Evolutionary conservation across 2,888 invertebrate genomes (phyloP).

Genomic region (Ochlodes sylvanus): DNA sequence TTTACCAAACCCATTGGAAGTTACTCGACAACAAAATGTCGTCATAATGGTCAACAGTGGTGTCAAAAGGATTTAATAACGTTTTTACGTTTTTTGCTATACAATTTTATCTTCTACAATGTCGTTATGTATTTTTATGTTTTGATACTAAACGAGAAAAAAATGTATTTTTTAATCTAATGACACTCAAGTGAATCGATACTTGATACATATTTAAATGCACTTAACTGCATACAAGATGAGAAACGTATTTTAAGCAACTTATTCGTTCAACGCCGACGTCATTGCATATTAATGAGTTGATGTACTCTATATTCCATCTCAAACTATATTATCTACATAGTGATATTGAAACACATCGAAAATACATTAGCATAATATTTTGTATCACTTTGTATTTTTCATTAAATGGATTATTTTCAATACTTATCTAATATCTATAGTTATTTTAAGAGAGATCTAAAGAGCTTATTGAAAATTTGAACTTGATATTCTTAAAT

Average conservation of each 20-base stretch:
- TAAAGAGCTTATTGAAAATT: too few relatives aligned
- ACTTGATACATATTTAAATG: constrained; percentile 46
- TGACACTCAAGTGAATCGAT: constrained; percentile 33
- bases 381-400: neutral
- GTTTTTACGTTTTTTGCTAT: too few relatives aligned
- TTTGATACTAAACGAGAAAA: too few relatives aligned
- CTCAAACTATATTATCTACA: constrained; percentile 18
- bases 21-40: too few relatives aligned
- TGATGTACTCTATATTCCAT: constrained; percentile 42
- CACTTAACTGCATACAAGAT: constrained; percentile 44
- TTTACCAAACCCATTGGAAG: too few relatives aligned
- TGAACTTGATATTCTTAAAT: too few relatives aligned
- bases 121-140: too few relatives aligned
- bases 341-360: constrained; percentile 10
- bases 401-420: neutral
- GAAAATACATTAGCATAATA: constrained; percentile 1
- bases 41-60: too few relatives aligned
- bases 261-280: constrained; percentile 61
- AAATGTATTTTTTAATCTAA: neutral
- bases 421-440: too few relatives aligned
- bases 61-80: too few relatives aligned
- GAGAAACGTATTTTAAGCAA: constrained; percentile 53
- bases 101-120: too few relatives aligned
- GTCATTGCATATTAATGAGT: constrained; percentile 69
- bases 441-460: too few relatives aligned